Base-by-base conservation (phyloP, 2,888 invertebrate species). In the Diloba caeruleocephala region DNA sequence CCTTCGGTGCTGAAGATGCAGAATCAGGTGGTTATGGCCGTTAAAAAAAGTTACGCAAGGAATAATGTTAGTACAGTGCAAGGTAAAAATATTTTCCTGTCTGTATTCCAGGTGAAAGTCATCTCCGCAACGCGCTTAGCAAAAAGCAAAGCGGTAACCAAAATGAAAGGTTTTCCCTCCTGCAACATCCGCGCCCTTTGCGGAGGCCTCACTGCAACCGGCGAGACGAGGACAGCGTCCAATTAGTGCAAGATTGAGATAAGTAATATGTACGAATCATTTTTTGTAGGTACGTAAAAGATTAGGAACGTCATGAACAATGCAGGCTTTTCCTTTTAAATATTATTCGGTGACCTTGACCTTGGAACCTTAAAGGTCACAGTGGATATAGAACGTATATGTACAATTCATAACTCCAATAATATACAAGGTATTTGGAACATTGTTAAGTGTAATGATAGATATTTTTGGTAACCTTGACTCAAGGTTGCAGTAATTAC, bases 171-270 rank as follows among this genome's bases (percentile, higher is more conserved):
- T 93, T 93, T 64, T 88, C 92, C 1, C 82, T 94, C 1, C 76
- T 94, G 0, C 92, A 89, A 49, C 90, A 92, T 50, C 87, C 92
- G 9, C 83, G 91, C 0, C 92, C 92, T 0, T 74, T 90, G 14
- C 78, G 92, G 8, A 81, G 90, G 36, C 83, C 89, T 0, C 78
- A 79, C 59, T 55, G 81, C 41, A 72, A 70, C 50, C 65, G 87
- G 10, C 62, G 81, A 10, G 82, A 76, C 41, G 92, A 90, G 0
- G 92, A 92, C 72, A 89, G 85, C 76, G 84, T 85, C n/a, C 88
- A 88, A 15, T 74, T 92, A 4, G 92, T 92, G 8, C 89, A 81
- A 12, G 84, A 90, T 61, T 85, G 82, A 64, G 91, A 92, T 65
- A 89, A 92, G 81, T 88, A 86, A 81, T 43, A 12, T 29, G n/a